Evolutionary conservation across 2,797 vertebrate species (phyloP), one percentile per base, ranked within the genome.

Genomic region (Catamblyrhynchus diadema): DNA sequence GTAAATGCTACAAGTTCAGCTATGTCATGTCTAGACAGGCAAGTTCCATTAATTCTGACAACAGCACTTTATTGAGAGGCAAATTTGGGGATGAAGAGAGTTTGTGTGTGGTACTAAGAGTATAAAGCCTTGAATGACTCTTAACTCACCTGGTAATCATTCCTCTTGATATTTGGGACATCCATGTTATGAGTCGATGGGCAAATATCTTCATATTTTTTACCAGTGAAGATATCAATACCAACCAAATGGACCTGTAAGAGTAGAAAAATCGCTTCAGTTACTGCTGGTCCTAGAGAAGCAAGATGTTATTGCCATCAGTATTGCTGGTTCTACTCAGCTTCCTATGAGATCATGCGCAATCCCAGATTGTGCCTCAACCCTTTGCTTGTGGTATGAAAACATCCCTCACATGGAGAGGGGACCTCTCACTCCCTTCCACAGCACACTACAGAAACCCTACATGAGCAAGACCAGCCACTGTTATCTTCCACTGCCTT

Each of bases 181-280:
- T 99, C 99, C 99, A 99, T 99, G 98, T 99, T 99, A 98, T 99
- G 99, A 98, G 99, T 99, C 67, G 99, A 99, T 87, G 99, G 99
- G 75, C 99, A 99, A 98, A 99, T 99, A 97, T 99, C 99, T 98
- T 99, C 99, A 79, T 99, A 99, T 96, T 99, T 99, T 98, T 99
- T 99, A 95, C 99, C 99, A 91, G 98, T 99, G 98, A 99, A 99
- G 97, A 99, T 99, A 97, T 99, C 99, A 71, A 99, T 99, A 88
- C 99, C 99, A 97, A 99, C 99, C 98, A 99, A 91, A 96, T 99
- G 99, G 93, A 99, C 99, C 99, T 99, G 27, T 10, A 74, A 82
- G 42, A 81, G 17, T 7, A 53, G 15, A 82, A 60, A 81, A 64
- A 24, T 2, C n/a, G 15, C 8, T 82, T 30, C 24, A 21, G 48